A percentile compares a stretch with the other conserved stretches of the same genome.
Evolutionary conservation across 2,888 invertebrate species (phyloP).

Genomic region (Geophilus truncorum): DNA sequence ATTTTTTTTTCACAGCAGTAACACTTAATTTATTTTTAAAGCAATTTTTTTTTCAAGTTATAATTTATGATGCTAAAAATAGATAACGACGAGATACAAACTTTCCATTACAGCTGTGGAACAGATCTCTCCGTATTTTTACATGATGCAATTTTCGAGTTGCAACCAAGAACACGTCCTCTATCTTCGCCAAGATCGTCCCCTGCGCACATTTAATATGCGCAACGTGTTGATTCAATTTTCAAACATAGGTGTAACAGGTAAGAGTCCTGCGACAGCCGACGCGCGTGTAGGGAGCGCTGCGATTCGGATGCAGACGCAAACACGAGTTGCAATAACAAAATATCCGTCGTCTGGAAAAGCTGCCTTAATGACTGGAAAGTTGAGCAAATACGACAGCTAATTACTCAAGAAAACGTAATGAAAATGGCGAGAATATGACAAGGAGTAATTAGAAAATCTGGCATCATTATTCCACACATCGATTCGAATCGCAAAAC

Average conservation of each 20-base stretch:
- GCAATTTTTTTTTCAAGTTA: no score
- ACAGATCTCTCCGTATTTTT: neutral
- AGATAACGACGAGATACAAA: no score
- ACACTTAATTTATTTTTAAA: no score
- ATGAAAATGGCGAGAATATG: neutral
- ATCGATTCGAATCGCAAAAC: neutral
- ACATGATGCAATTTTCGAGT: neutral
- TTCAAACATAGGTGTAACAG: neutral
- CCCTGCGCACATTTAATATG: neutral
- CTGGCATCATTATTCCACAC: slow-evolving; percentile 2
- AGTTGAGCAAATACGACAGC: neutral
- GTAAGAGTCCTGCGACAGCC: neutral
- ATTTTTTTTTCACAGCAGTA: no score
- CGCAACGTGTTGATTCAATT: neutral
- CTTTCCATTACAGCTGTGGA: no score
- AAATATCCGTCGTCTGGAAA: neutral
- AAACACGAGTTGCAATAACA: neutral
- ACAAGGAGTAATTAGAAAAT: neutral
- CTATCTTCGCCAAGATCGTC: neutral
- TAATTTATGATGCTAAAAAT: no score
- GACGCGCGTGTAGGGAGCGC: no score
- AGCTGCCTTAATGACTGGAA: neutral
- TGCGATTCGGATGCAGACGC: neutral
- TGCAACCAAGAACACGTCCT: neutral
- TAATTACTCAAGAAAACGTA: slow-evolving; percentile 1